These are phyloP conservation scores for Zaprionus bogoriensis DNA, from an alignment of 2,888 invertebrate genomes.

Conservation along the genomic window DNA sequence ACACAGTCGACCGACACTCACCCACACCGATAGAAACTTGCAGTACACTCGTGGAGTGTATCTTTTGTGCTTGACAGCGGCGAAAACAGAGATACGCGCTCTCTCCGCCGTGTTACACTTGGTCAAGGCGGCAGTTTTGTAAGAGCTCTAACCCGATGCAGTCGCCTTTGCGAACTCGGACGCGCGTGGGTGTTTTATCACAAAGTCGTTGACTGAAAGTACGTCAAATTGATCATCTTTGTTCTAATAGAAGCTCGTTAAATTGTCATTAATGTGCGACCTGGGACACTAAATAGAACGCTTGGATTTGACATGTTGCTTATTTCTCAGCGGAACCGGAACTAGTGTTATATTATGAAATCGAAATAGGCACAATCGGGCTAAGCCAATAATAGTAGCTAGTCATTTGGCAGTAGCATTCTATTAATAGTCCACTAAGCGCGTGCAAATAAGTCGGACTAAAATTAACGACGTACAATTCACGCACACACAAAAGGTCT, in stretches of 20 bases:
- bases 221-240: slow-evolving; percentile 40
- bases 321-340: no score
- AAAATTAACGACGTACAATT: neutral
- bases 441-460: neutral
- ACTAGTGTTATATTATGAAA: neutral
- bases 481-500: no score
- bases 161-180: slow-evolving; percentile 44
- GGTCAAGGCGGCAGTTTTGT: slow-evolving; percentile 62
- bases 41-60: slow-evolving; percentile 44
- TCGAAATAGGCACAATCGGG: neutral
- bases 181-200: slow-evolving; percentile 14
- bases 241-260: neutral
- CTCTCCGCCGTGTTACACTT: slow-evolving; percentile 34
- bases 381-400: neutral
- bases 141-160: slow-evolving; percentile 65
- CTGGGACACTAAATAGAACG: neutral
- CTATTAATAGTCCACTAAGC: neutral
- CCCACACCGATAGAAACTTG: slow-evolving; percentile 14
- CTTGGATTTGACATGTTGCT: no score
- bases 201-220: slow-evolving; percentile 18
- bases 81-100: slow-evolving; percentile 24
- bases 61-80: slow-evolving; percentile 41
- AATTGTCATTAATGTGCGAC: slow-evolving; percentile 1
- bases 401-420: neutral
- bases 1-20: neutral